These are phyloP conservation scores for Cichlasoma orientale DNA, from an alignment of 2,797 vertebrate genomes.

Conservation along the genomic window DNA sequence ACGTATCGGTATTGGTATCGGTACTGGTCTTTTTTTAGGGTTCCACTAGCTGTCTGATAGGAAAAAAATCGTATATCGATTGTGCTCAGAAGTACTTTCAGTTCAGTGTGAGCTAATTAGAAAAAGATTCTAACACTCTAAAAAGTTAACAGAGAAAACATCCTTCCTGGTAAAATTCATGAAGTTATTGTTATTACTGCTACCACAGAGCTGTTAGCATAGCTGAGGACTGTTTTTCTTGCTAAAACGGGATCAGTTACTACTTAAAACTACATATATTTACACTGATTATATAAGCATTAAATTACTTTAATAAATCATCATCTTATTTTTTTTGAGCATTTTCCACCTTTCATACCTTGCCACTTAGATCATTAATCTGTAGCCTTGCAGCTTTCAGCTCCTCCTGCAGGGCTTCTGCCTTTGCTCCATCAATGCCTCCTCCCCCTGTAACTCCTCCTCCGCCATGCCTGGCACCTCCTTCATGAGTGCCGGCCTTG, in stretches of 20 bases:
- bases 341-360: conserved; percentile 69
- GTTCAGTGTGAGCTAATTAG: background rate
- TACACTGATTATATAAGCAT: background rate
- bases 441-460: conserved; percentile 60
- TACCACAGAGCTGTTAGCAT: background rate
- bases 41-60: too few relatives aligned
- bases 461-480: conserved; percentile 81
- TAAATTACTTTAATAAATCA: background rate
- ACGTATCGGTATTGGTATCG: too few relatives aligned
- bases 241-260: background rate
- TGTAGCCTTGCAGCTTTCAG: conserved; percentile 93
- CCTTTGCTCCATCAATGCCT: conserved; percentile 84
- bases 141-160: background rate
- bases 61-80: accelerated
- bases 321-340: background rate
- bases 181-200: background rate
- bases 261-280: accelerated
- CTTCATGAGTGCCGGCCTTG: conserved; percentile 89
- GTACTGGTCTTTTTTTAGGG: too few relatives aligned
- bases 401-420: conserved; percentile 92
- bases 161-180: background rate
- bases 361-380: conserved; percentile 96
- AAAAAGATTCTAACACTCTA: background rate
- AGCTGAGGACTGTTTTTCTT: background rate
- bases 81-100: background rate